Base-by-base conservation (phyloP, 2,797 vertebrate genomes). In the Enteromius viviparus region DNA sequence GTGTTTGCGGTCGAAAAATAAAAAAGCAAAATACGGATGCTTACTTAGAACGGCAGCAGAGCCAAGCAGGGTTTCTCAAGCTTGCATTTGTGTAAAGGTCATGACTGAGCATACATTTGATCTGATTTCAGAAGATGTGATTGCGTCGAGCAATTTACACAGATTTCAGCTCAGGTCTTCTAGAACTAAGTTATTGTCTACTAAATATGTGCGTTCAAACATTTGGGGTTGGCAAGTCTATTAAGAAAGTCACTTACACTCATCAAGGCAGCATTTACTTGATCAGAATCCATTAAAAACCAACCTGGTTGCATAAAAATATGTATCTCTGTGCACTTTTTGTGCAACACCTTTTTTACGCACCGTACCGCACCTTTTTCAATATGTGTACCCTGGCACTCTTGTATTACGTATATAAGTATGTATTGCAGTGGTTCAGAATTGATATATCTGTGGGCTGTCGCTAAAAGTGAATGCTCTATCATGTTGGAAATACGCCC, bases 11-110 rank as follows among this genome's bases (percentile, higher is more conserved):
- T 68, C 40, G 47, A 62, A 26, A 68, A 68, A 69, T 17, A 83
- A 68, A 69, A 83, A 76, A 76, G 23, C 29, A 32, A 76, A 45
- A 76, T 69, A 47, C 42, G 8, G 66, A 77, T 77, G 42, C 69
- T 77, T 77, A 8, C 12, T 32, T 45, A 26, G 45, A 55, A 23
- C 8, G 69, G 51, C 21, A 29, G 4, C 6, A 70, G 65, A 29
- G 23, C 6, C 0, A 0, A 79, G 26, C 17, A 58, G 19, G 32
- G 23, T 34, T 58, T 58, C 23, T 6, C 6, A 32, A 55, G 23
- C 47, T 45, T 66, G 58, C 12, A 45, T 37, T 76, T 7, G 29
- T 53, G 34, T 4, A 49, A 17, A 37, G 42, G 65, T 32, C 64
- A 47, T 58, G 62, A 58, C 81, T 15, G 23, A 40, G 37, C n/a